Conservation (phyloP, 2,797 vertebrate genomes). For the Halcyon leucocephala region DNA sequence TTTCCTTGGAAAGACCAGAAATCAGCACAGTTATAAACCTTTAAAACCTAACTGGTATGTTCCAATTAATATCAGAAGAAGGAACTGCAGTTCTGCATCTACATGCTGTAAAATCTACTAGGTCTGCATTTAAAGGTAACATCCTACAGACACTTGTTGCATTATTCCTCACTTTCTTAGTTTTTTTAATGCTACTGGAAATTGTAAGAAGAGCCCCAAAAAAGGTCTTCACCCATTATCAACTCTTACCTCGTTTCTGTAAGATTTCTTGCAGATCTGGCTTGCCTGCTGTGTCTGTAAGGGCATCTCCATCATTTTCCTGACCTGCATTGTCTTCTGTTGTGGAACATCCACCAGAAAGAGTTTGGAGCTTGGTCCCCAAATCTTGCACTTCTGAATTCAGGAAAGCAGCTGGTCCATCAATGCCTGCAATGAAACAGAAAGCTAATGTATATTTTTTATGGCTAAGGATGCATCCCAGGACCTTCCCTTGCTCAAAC, state of each 20-base stretch:
- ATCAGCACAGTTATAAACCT: background rate
- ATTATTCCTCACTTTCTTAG: background rate
- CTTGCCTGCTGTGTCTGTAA: slow-evolving; percentile 79
- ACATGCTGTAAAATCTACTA: background rate
- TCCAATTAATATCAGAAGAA: background rate
- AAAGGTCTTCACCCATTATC: slow-evolving; percentile 77
- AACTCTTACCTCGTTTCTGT: slow-evolving; percentile 86
- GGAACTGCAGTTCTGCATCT: background rate
- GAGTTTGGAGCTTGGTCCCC: slow-evolving; percentile 81
- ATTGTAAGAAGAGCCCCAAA: slow-evolving; percentile 17
- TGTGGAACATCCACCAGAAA: slow-evolving; percentile 80
- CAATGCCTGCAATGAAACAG: slow-evolving; percentile 83
- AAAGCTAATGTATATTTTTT: background rate
- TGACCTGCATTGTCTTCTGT: slow-evolving; percentile 77
- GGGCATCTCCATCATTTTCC: slow-evolving; percentile 78
- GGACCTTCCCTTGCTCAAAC: background rate
- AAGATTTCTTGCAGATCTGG: slow-evolving; percentile 91
- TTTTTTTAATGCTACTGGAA: background rate
- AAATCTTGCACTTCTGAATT: slow-evolving; percentile 82
- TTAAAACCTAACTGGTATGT: background rate
- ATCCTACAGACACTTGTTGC: background rate
- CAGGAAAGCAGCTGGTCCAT: slow-evolving; percentile 89
- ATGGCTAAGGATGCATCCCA: background rate
- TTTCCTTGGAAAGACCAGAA: background rate
- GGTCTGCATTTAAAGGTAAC: background rate